Percentiles rank a stretch among this genome's conserved stretches.
phyloP scores from a whole-genome alignment of 23 tunicate species.

The Phallusia fumigata region DNA sequence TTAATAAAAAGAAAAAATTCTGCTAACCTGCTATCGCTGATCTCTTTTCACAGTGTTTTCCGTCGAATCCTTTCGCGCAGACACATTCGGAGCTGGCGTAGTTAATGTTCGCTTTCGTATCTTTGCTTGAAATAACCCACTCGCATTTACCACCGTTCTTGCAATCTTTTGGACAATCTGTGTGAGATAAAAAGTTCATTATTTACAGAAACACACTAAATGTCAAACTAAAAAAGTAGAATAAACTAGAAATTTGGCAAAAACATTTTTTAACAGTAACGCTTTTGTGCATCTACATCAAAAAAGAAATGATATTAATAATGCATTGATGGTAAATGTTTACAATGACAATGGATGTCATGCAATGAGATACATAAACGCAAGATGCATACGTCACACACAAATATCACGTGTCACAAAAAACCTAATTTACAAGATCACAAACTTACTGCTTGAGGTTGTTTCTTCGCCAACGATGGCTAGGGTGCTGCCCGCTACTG shows the following conservation, averaged over 20 bases:
- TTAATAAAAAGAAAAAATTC: not conserved
- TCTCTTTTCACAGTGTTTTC: not conserved
- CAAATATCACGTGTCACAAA: not conserved
- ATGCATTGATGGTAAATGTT: too few relatives aligned
- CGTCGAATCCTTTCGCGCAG: not conserved
- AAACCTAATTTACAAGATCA: not conserved
- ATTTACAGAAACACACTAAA: too few relatives aligned
- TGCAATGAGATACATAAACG: too few relatives aligned
- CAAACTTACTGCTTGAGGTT: not conserved
- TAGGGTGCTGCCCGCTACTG: not conserved
- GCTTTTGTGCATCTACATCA: too few relatives aligned
- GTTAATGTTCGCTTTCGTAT: not conserved
- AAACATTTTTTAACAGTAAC: too few relatives aligned
- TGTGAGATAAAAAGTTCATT: too few relatives aligned
- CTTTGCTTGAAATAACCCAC: not conserved
- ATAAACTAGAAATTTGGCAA: too few relatives aligned
- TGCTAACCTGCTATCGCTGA: not conserved
- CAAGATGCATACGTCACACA: too few relatives aligned
- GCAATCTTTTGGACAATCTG: not conserved
- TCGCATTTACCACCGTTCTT: conserved; percentile 5
- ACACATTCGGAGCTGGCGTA: not conserved
- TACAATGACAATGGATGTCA: too few relatives aligned
- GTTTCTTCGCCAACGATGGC: not conserved
- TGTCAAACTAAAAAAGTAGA: too few relatives aligned
- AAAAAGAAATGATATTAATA: too few relatives aligned